Evolutionary conservation across 2,797 vertebrate species (phyloP).

Genomic region (Cetoscarus ocellatus): DNA sequence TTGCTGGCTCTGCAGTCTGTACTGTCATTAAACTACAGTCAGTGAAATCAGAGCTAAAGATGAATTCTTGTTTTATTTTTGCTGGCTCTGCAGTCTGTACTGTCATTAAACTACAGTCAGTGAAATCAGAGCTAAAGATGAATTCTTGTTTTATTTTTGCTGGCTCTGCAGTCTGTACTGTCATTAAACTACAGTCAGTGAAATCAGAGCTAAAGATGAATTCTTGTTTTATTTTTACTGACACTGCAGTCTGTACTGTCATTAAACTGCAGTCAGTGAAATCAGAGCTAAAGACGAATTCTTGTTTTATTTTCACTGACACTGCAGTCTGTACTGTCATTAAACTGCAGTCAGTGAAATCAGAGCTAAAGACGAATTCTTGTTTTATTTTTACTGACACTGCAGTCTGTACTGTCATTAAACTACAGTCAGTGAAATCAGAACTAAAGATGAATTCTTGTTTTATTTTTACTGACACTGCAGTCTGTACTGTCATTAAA

Average conservation of each 20-base stretch:
- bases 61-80: accelerated
- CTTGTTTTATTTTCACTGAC: accelerated
- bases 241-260: too few relatives aligned
- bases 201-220: background rate
- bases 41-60: background rate
- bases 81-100: too few relatives aligned
- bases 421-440: conserved; percentile 14
- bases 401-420: too few relatives aligned
- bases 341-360: conserved; percentile 19
- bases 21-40: conserved; percentile 25
- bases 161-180: too few relatives aligned
- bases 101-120: conserved; percentile 27
- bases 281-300: accelerated
- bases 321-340: too few relatives aligned
- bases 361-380: accelerated
- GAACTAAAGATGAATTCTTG: accelerated
- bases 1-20: too few relatives aligned
- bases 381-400: accelerated
- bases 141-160: accelerated
- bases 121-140: background rate
- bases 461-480: accelerated
- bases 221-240: accelerated
- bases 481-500: too few relatives aligned
- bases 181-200: conserved; percentile 21
- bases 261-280: conserved; percentile 21